A percentile compares a stretch with the other conserved stretches of the same genome.
Conservation (phyloP, 2,888 invertebrate species). For the Torymus tubicola region DNA sequence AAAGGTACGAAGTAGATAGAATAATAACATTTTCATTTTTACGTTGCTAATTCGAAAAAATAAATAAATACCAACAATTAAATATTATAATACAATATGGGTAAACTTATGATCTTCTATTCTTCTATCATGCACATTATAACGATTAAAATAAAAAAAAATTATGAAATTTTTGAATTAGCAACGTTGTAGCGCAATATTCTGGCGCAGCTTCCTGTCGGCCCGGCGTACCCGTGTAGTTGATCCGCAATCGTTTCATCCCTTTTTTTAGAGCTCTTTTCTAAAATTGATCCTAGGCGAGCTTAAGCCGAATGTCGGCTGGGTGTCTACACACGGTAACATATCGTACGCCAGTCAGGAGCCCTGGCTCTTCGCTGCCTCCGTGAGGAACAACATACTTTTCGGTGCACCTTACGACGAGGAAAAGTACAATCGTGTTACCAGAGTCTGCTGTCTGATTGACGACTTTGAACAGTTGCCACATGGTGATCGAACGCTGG, state of each 20-base stretch:
- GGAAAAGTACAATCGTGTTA: constrained; percentile 79
- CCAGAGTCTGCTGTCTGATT: constrained; percentile 81
- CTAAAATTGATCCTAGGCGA: constrained; percentile 86
- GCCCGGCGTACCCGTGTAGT: constrained; percentile 3
- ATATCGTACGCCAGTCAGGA: constrained; percentile 90
- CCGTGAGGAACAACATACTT: constrained; percentile 89
- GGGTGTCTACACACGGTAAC: constrained; percentile 81
- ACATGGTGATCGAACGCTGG: constrained; percentile 84
- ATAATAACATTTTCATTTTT: background rate
- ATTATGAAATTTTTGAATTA: too few relatives aligned
- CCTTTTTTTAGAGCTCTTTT: constrained; percentile 78
- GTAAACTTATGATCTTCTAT: too few relatives aligned
- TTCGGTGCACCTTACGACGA: constrained; percentile 85
- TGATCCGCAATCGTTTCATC: constrained; percentile 36
- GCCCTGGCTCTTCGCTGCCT: constrained; percentile 89
- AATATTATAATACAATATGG: too few relatives aligned
- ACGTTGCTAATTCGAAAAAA: background rate
- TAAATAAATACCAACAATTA: background rate
- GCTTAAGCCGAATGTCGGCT: constrained; percentile 80
- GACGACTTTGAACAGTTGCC: constrained; percentile 85
- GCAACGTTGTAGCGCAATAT: too few relatives aligned
- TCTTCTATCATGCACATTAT: too few relatives aligned
- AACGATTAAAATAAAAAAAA: too few relatives aligned
- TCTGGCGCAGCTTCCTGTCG: too few relatives aligned
- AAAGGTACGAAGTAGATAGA: constrained; percentile 78